Evolutionary conservation across 2,797 vertebrate species (phyloP).

Genomic region (Liparis tanakae): DNA sequence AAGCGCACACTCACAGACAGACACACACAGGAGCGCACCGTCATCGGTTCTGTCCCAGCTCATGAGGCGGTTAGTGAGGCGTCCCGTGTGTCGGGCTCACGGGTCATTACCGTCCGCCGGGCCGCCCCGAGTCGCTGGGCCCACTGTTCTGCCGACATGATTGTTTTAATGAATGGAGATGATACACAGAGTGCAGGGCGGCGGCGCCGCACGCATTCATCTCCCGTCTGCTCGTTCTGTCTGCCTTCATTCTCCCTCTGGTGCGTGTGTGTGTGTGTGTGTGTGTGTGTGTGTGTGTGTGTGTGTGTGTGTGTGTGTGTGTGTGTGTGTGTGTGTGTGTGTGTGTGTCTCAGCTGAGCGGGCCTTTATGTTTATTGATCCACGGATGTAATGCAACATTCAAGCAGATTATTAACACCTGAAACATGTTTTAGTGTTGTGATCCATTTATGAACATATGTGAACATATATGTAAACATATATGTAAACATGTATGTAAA

Average conservation of each 20-base stretch:
- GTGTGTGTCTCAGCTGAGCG: background rate
- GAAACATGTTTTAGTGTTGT: slow-evolving; percentile 10
- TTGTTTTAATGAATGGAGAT: slow-evolving; percentile 71
- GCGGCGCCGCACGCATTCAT: slow-evolving; percentile 46
- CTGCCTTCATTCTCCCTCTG: slow-evolving; percentile 45
- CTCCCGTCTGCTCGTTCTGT: slow-evolving; percentile 42
- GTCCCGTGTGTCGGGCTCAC: slow-evolving; percentile 66
- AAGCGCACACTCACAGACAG: slow-evolving; percentile 9
- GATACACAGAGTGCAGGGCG: slow-evolving; percentile 61
- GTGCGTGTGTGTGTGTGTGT: slow-evolving; percentile 33
- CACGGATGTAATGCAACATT: slow-evolving; percentile 24
- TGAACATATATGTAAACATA: background rate
- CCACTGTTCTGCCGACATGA: slow-evolving; percentile 64
- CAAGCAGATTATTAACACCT: background rate
- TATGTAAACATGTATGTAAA: background rate
- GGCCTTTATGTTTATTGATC: slow-evolving; percentile 30
- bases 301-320: slow-evolving; percentile 32
- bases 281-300: no score
- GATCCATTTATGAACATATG: background rate
- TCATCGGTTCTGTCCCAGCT: slow-evolving; percentile 48
- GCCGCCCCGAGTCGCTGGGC: slow-evolving; percentile 51
- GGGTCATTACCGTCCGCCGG: slow-evolving; percentile 69
- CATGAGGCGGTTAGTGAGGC: slow-evolving; percentile 70
- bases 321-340: slow-evolving; percentile 32
- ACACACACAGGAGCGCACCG: slow-evolving; percentile 13